Base-by-base conservation (phyloP, 2,888 invertebrate genomes). In the Apomyelois bistriatella region DNA sequence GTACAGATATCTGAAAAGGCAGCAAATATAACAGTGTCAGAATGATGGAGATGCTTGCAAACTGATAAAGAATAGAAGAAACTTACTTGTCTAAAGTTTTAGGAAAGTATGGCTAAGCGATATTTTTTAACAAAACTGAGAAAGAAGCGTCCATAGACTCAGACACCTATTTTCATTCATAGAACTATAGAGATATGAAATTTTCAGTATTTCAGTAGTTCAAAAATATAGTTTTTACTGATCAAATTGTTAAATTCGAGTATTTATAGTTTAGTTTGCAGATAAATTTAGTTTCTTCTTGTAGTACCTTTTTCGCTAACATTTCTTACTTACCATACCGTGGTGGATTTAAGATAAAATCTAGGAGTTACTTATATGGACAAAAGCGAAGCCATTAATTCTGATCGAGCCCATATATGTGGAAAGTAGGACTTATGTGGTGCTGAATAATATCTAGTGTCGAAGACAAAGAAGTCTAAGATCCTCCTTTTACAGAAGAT, bases 301-400 rank as follows among this genome's bases (percentile, higher is more conserved):
- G n/a, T n/a, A 8, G 15, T 32, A 15, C 16, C 10, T 35, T 46
- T 32, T 46, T 12, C 35, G 32, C 16, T 16, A 13, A 46, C 15
- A 8, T 30, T 43, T 30, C 22, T 30, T 28, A 22, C 46, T 60
- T 56, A 61, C 66, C 67, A 66, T 73, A 43, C 43, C 12, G 12
- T 32, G 15, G 46, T 46, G 32, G 32, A 46, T 16, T 46, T 16
- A 16, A n/a, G 46, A 46, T 46, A 46, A 46, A 46, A 46, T 46
- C 46, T 46, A 46, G 32, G 5, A 32, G 46, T 13, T 1, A 46
- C 46, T 46, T 46, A 46, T 15, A 46, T 32, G 46, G 46, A 46
- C 46, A 46, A 46, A 46, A 46, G 32, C 46, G 46, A 46, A 16
- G 46, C 32, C 46, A 46, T 46, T 46, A 46, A 46, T 46, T 46